A percentile compares a stretch with the other conserved stretches of the same genome.
phyloP scores from a whole-genome alignment of 2,888 invertebrate genomes.

The Augochlorella aurata region DNA sequence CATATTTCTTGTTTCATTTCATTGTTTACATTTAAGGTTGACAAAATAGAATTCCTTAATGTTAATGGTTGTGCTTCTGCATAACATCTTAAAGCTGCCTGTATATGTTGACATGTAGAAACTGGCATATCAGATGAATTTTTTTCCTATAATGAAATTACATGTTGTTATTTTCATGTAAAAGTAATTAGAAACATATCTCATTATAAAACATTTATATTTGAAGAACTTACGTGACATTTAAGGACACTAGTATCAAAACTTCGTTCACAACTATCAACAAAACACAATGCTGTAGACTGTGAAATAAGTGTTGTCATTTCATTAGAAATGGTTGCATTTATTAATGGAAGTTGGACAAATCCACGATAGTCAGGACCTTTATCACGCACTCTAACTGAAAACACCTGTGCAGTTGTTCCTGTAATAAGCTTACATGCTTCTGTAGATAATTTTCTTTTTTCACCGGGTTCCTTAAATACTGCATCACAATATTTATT shows the following conservation, averaged over 20 bases:
- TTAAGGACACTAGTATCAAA: conserved; percentile 84
- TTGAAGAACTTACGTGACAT: conserved; percentile 82
- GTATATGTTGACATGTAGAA: conserved; percentile 85
- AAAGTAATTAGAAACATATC: background rate
- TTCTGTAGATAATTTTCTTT: conserved; percentile 84
- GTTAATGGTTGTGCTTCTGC: conserved; percentile 85
- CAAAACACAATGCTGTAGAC: conserved; percentile 83
- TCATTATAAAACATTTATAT: background rate
- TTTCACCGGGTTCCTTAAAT: conserved; percentile 85
- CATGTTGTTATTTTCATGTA: background rate
- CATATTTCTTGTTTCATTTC: conserved; percentile 86
- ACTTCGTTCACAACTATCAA: conserved; percentile 84
- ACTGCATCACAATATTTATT: conserved; percentile 87
- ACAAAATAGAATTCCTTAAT: conserved; percentile 85
- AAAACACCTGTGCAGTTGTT: conserved; percentile 86
- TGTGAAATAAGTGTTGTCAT: conserved; percentile 80
- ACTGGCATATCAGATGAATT: conserved; percentile 67
- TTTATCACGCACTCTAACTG: conserved; percentile 87
- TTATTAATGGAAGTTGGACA: conserved; percentile 83
- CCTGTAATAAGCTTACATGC: conserved; percentile 87
- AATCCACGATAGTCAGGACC: conserved; percentile 89
- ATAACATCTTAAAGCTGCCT: conserved; percentile 85
- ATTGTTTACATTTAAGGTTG: conserved; percentile 84
- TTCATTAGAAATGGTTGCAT: conserved; percentile 79
- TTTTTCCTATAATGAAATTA: conserved; percentile 74